Base-by-base conservation (phyloP, 1,140 invertebrate species). In the Nilaparvata lugens region DNA sequence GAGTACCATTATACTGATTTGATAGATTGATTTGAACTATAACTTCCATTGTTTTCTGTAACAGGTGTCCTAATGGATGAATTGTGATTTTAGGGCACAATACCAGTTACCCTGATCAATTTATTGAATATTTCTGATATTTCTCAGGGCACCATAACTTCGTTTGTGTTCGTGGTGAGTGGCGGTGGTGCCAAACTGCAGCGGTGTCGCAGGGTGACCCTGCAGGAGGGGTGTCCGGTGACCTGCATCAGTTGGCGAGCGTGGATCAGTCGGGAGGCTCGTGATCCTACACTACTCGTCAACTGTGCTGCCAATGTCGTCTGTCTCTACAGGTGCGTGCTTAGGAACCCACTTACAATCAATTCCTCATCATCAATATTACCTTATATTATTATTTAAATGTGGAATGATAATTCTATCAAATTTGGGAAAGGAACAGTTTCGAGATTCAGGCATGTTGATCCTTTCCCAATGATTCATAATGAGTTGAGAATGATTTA, bases 241-340 rank as follows among this genome's bases (percentile, higher is more conserved):
- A 88, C 86, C 0, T 86, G 87, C 75, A 78, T 93, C 52, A 86
- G 84, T 56, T 89, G 87, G 76, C 79, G 87, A 69, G 82, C 85
- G n/a, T 92, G 89, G 88, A 81, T 90, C 43, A 91, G 86, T 66
- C 76, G 88, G 43, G 83, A 88, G 72, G 81, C 83, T 21, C 77
- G 84, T 56, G 87, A 90, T 75, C 87, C 88, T 56, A 85, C 83
- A 19, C 74, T 94, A 40, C 75, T 94, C 9, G 84, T 89, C 40
- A 93, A 88, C 74, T 85, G 83, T 68, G 83, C 87, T 38, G 80
- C 85, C 66, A 88, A 92, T 78, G 78, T 82, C 31, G 77, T 93
- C 11, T 82, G 82, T 62, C 74, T 93, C 14, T 82, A 82, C 73
- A 73, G 76, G 83, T 75, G 75, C 68, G 7, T 7, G 25, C 25